phyloP scores from a whole-genome alignment of 2,888 invertebrate species.

The Gymnosoma rotundatum region DNA sequence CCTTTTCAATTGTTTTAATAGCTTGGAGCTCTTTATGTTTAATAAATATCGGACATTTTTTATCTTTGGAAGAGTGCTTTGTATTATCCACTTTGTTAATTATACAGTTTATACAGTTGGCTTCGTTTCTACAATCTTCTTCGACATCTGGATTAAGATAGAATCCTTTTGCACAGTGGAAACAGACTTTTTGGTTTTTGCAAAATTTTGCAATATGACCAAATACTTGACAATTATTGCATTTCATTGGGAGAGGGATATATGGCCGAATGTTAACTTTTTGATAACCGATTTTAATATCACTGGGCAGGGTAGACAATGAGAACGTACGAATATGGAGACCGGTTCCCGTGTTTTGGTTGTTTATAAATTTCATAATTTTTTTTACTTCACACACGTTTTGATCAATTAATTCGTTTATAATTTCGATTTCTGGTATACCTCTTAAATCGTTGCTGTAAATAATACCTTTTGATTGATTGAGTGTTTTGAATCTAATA shows the following conservation, averaged over 20 bases:
- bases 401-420: neutral
- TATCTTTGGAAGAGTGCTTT: constrained; percentile 23
- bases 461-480: constrained; percentile 1
- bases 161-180: too few species aligned
- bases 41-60: constrained; percentile 30
- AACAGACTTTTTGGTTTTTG: neutral
- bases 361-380: neutral
- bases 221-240: constrained; percentile 6
- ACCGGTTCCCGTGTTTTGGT: neutral
- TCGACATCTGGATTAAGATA: too few species aligned
- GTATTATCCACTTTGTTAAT: too few species aligned
- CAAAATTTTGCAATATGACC: constrained; percentile 27
- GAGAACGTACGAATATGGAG: neutral
- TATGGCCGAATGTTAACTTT: constrained; percentile 5
- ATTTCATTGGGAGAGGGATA: constrained; percentile 1
- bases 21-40: constrained; percentile 25
- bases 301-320: too few species aligned
- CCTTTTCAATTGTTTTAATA: constrained; percentile 21
- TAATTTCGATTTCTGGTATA: neutral
- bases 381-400: constrained; percentile 3
- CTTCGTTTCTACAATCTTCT: too few species aligned
- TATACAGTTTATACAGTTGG: too few species aligned
- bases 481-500: too few species aligned
- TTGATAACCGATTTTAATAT: neutral
- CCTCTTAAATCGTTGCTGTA: neutral